A percentile compares a stretch with the other conserved stretches of the same genome.
phyloP scores from a whole-genome alignment of 2,113 vertebrate species.

The Seriola rivoliana region DNA sequence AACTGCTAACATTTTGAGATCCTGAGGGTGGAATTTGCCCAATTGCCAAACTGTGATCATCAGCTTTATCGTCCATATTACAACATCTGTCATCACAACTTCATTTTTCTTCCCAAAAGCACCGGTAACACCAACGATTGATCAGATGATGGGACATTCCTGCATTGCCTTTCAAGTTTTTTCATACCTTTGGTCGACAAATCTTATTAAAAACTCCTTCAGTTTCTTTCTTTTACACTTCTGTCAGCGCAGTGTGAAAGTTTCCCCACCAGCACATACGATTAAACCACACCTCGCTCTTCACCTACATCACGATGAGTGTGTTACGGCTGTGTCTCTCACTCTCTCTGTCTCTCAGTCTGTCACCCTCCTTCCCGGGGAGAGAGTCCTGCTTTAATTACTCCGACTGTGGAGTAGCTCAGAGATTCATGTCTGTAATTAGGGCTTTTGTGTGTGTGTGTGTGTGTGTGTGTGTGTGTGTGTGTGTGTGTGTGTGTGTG shows the following conservation, averaged over 20 bases:
- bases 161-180: neutral
- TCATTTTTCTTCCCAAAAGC: constrained; percentile 7
- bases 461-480: constrained; percentile 28
- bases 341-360: constrained; percentile 39
- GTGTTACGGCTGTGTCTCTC: constrained; percentile 52
- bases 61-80: neutral
- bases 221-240: neutral
- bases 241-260: neutral
- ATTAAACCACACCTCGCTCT: constrained; percentile 31
- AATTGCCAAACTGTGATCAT: neutral
- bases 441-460: constrained; percentile 45
- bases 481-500: constrained; percentile 7
- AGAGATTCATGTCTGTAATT: constrained; percentile 77
- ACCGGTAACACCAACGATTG: neutral
- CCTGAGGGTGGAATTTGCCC: neutral
- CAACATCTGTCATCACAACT: constrained; percentile 20
- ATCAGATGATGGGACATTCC: neutral
- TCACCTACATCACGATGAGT: constrained; percentile 17
- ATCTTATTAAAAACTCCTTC: neutral
- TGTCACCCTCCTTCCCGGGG: constrained; percentile 49
- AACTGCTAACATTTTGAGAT: neutral
- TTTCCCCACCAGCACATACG: neutral
- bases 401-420: constrained; percentile 69
- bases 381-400: constrained; percentile 79
- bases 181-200: neutral